phyloP scores from a whole-genome alignment of 1,140 invertebrate species.

The Phortica variegata region DNA sequence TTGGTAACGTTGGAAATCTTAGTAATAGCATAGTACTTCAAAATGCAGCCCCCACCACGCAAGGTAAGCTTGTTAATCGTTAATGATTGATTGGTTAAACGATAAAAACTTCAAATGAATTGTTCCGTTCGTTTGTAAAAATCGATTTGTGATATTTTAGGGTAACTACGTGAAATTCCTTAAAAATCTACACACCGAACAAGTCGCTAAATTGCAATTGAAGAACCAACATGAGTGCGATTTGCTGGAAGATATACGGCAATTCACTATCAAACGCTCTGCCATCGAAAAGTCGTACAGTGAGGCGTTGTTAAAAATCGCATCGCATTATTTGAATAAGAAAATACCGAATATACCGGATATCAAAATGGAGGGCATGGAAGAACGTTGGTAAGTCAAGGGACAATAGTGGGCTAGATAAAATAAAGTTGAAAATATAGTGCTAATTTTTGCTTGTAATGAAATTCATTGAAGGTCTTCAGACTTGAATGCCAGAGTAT shows the following conservation, averaged over 20 bases:
- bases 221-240: slow-evolving; percentile 97
- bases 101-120: not conserved
- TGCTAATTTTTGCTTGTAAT: not conserved
- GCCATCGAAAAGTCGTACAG: slow-evolving; percentile 93
- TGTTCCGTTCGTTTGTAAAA: not conserved
- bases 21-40: slow-evolving; percentile 15
- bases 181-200: slow-evolving; percentile 89
- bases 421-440: no score
- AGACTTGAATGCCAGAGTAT: not conserved
- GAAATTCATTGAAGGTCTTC: not conserved
- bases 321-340: slow-evolving; percentile 85
- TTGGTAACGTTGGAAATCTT: slow-evolving; percentile 15
- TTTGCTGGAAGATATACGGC: slow-evolving; percentile 89
- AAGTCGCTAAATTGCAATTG: slow-evolving; percentile 84
- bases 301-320: slow-evolving; percentile 87
- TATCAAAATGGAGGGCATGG: slow-evolving; percentile 81
- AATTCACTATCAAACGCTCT: slow-evolving; percentile 87
- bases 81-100: not conserved
- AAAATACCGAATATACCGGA: slow-evolving; percentile 90
- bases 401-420: no score
- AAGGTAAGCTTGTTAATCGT: slow-evolving; percentile 34
- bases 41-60: slow-evolving; percentile 55
- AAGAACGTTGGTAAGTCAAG: slow-evolving; percentile 76
- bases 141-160: slow-evolving; percentile 57
- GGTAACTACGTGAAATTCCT: slow-evolving; percentile 86